These are phyloP conservation scores for Melanophora roralis DNA, from an alignment of 2,888 invertebrate species.

Conservation along the genomic window DNA sequence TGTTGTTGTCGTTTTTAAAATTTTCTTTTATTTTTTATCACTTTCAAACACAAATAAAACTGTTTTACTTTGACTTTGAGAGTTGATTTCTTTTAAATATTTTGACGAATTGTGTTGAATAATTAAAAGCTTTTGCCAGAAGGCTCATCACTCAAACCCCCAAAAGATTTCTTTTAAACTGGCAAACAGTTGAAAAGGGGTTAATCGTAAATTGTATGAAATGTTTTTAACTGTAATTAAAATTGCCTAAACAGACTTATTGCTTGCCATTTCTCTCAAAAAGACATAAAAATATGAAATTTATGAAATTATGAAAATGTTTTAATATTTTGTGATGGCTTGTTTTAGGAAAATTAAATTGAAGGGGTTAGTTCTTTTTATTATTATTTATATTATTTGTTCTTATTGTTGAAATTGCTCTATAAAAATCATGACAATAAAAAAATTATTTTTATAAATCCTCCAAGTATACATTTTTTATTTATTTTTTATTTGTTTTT, in stretches of 20 bases:
- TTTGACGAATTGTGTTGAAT: conserved; percentile 62
- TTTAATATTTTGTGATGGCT: conserved; percentile 42
- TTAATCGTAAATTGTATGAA: conserved; percentile 57
- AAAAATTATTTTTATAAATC: conserved; percentile 41
- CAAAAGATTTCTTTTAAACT: not conserved
- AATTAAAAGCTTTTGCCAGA: conserved; percentile 57
- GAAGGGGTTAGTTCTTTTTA: conserved; percentile 47
- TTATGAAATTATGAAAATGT: conserved; percentile 54
- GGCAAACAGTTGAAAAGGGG: conserved; percentile 37
- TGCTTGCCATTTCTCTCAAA: not conserved
- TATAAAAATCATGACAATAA: conserved; percentile 49
- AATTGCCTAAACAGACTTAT: conserved; percentile 35
- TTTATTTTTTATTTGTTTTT: no score
- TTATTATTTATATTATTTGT: conserved; percentile 25
- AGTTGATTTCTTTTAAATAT: conserved; percentile 52
- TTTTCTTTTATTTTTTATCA: conserved; percentile 55
- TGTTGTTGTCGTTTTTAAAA: conserved; percentile 26
- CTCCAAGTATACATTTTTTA: conserved; percentile 45
- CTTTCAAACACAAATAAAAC: conserved; percentile 59
- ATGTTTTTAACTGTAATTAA: conserved; percentile 60
- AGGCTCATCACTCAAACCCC: conserved; percentile 42
- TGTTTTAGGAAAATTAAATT: conserved; percentile 26
- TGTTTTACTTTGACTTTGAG: conserved; percentile 45
- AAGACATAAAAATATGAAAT: not conserved
- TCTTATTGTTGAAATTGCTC: conserved; percentile 32